phyloP scores from a whole-genome alignment of 37 sponge, comb jelly and placozoan species.

The Axinella damicornis region DNA sequence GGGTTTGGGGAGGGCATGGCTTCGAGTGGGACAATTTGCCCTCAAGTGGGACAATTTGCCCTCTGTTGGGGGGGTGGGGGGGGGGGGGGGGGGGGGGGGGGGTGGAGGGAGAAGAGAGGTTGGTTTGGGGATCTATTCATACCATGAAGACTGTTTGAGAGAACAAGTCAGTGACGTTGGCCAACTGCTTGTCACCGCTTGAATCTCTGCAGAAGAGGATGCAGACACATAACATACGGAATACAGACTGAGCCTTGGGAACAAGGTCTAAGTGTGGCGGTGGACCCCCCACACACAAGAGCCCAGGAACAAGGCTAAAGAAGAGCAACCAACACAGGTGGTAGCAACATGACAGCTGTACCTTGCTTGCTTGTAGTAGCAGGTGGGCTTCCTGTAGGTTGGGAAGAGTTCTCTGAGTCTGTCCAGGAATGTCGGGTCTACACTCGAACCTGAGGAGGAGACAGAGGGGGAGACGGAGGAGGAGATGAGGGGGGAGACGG shows the following conservation, averaged over 20 bases:
- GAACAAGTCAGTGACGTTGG: neutral
- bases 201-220: too few species aligned
- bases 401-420: constrained; percentile 53
- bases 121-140: too few species aligned
- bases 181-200: too few species aligned
- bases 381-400: constrained; percentile 46
- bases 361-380: neutral
- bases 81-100: neutral
- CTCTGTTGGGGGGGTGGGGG: neutral
- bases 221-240: too few species aligned
- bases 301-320: too few species aligned
- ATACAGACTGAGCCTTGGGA: too few species aligned
- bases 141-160: constrained; percentile 58
- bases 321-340: neutral
- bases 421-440: constrained; percentile 25
- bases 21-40: too few species aligned
- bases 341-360: neutral
- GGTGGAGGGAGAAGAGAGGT: constrained; percentile 26
- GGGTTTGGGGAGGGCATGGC: too few species aligned
- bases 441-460: constrained; percentile 20
- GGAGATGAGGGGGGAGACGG: neutral
- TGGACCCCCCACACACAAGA: too few species aligned
- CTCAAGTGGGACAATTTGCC: too few species aligned
- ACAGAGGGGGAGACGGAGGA: neutral
- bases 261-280: too few species aligned